phyloP scores from a whole-genome alignment of 2,797 vertebrate genomes.

The Gephyroberyx darwinii region DNA sequence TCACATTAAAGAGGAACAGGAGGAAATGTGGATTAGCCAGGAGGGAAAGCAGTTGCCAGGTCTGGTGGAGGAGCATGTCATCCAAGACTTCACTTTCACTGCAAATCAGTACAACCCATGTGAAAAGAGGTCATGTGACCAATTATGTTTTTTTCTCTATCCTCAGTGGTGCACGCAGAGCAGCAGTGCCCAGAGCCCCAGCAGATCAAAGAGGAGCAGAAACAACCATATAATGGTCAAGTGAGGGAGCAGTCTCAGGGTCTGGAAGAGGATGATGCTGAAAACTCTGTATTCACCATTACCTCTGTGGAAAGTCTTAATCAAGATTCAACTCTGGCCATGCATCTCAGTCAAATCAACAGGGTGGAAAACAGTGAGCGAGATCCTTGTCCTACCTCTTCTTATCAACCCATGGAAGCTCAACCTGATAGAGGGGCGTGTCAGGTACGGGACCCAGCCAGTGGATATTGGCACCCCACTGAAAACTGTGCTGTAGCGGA shows the following conservation, averaged over 20 bases:
- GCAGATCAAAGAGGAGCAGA: constrained; percentile 9
- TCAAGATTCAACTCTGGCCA: background rate
- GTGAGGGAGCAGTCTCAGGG: background rate
- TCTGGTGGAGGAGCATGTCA: no score
- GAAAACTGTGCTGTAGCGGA: background rate
- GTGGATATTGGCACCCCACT: background rate
- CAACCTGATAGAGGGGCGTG: background rate
- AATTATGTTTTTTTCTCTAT: background rate
- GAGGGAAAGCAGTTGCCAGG: no score
- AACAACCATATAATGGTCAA: background rate
- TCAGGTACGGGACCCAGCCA: background rate
- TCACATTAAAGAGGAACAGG: no score
- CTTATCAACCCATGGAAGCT: background rate
- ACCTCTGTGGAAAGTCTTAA: constrained; percentile 6
- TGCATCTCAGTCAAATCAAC: constrained; percentile 4
- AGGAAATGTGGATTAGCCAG: no score
- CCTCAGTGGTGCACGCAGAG: background rate
- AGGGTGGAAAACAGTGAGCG: background rate
- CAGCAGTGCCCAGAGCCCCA: background rate
- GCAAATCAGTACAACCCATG: no score
- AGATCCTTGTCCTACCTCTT: background rate
- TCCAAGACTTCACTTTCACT: no score
- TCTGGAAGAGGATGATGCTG: background rate
- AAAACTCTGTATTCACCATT: background rate
- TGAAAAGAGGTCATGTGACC: no score